Evolutionary conservation across 2,888 invertebrate species (phyloP), one percentile per base, ranked within the genome.

Genomic region (Melanostoma mellinum): DNA sequence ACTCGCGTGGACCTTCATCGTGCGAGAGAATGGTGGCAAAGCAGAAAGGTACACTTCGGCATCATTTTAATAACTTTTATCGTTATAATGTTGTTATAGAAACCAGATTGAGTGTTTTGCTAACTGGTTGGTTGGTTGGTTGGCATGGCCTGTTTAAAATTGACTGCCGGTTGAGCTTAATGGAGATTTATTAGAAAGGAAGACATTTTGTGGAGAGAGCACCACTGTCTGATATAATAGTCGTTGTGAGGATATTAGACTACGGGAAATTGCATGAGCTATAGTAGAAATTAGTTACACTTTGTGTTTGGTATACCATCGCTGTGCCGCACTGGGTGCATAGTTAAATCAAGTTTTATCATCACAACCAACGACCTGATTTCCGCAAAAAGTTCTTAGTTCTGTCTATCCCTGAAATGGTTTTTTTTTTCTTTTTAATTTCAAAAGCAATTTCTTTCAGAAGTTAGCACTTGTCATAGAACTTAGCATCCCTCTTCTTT

Each of bases 31-130:
- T 9, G 36, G 42, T 50, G 52, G 8, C 60, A 10, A 60, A 44
- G 10, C 60, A 44, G 60, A 46, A 60, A 60, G 60, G 44, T 8
- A 48, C 55, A 33, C 63, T 52, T 32, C 50, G 53, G 38, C 20
- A 67, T 52, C 65, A 60, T 80, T 80, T 20, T 60, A 80, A 75
- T 80, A 75, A 65, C 58, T 71, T 81, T 81, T 71, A 76, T 81
- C 71, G 60, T 72, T 67, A 75, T 55, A 60, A 72, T 33, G 58
- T 56, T 75, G 63, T 40, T 71, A 40, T 46, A 61, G 65, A 20
- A 67, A 55, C 53, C 33, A 72, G 71, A 76, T 67, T 81, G 55
- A 76, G 80, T 81, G 50, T 46, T 76, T 81, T 42, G 42, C 33
- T 68, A 80, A 75, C 80, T 46, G 69, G 75, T 71, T 75, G 52